Conservation (phyloP, 2,888 invertebrate species). For the Xylota sylvarum region DNA sequence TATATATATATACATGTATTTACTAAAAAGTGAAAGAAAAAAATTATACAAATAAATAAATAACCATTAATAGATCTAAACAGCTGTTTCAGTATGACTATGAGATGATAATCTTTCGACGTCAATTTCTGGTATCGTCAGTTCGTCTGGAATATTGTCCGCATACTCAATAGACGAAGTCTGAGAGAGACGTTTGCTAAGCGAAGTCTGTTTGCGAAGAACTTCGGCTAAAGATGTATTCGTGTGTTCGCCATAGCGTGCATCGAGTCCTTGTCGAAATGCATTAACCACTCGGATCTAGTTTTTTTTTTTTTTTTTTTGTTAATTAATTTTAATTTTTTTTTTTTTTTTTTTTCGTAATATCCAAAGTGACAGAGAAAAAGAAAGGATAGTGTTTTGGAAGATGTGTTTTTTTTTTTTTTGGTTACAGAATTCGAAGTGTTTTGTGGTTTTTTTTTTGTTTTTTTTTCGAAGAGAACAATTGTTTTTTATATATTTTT, state of each 20-base stretch:
- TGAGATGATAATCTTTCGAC: constrained; percentile 96
- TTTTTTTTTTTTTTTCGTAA: constrained; percentile 47
- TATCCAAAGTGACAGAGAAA: constrained; percentile 70
- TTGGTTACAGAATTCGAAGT: constrained; percentile 18
- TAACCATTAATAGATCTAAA: constrained; percentile 86
- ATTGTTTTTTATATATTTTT: too few relatives aligned
- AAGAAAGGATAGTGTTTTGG: constrained; percentile 53
- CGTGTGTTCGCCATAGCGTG: constrained; percentile 96
- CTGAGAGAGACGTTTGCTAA: constrained; percentile 96
- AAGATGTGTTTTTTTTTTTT: constrained; percentile 39
- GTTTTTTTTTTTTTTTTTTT: constrained; percentile 88
- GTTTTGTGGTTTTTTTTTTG: constrained; percentile 11
- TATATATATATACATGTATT: constrained; percentile 31
- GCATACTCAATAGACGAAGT: constrained; percentile 96
- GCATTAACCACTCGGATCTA: constrained; percentile 99
- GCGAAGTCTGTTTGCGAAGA: constrained; percentile 96
- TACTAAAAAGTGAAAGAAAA: constrained; percentile 43
- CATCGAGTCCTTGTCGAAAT: constrained; percentile 99
- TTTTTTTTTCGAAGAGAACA: not conserved
- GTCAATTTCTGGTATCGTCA: constrained; percentile 96
- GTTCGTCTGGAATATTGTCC: constrained; percentile 94
- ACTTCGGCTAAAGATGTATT: constrained; percentile 97
- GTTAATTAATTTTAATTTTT: constrained; percentile 31
- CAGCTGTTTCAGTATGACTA: constrained; percentile 97
- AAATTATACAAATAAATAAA: constrained; percentile 64